These are phyloP conservation scores for Eurystomus gularis DNA, from an alignment of 2,113 vertebrate species.

Conservation along the genomic window DNA sequence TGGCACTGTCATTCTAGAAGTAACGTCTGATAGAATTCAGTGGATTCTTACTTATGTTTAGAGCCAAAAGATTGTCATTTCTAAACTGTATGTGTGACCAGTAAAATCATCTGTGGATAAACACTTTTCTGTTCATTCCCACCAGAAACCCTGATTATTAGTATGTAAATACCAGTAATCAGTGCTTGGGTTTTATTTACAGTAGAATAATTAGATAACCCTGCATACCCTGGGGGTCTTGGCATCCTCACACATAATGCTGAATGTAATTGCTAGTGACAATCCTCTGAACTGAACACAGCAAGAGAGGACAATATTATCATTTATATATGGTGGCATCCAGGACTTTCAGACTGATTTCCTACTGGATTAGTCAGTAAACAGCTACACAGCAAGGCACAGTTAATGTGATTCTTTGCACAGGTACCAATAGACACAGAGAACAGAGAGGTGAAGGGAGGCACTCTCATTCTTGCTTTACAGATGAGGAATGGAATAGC, in stretches of 20 bases:
- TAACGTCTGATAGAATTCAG: neutral
- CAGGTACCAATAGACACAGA: neutral
- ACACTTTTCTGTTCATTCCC: neutral
- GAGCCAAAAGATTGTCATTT: neutral
- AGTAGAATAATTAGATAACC: neutral
- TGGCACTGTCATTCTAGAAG: neutral
- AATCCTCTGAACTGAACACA: neutral
- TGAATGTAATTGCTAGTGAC: neutral
- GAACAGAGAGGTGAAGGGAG: neutral
- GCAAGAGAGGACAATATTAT: neutral
- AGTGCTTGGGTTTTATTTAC: slow-evolving; percentile 30
- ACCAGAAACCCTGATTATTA: neutral
- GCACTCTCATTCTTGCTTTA: neutral
- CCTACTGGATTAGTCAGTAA: neutral
- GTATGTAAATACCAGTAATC: neutral
- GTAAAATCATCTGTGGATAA: neutral
- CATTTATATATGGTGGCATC: neutral
- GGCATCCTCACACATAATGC: neutral
- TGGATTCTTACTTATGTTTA: neutral
- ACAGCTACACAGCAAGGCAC: neutral
- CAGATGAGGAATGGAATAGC: neutral
- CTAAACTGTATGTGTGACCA: neutral
- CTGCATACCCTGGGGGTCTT: neutral
- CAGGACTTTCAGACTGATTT: neutral
- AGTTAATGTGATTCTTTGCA: neutral